These are phyloP conservation scores for Lagocephalus sceleratus DNA, from an alignment of 2,797 vertebrate genomes.

Conservation along the genomic window DNA sequence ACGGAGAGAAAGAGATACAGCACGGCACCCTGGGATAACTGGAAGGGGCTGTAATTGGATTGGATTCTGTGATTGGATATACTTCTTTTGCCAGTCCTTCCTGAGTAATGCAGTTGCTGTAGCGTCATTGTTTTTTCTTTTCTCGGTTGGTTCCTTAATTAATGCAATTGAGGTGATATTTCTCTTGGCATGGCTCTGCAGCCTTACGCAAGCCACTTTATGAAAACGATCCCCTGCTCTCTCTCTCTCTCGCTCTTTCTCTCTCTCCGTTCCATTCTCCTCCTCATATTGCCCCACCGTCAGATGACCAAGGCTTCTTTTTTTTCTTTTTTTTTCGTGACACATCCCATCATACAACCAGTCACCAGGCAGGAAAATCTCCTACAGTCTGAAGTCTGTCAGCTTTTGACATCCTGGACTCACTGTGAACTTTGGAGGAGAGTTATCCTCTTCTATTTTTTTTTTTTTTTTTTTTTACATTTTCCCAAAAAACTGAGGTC, in stretches of 20 bases:
- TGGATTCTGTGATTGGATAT: constrained; percentile 46
- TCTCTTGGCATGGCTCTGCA: constrained; percentile 76
- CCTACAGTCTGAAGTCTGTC: constrained; percentile 11
- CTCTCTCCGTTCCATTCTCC: constrained; percentile 21
- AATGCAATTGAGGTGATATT: constrained; percentile 82
- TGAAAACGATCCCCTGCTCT: constrained; percentile 71
- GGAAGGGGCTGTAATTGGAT: not conserved
- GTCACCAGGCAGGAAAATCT: constrained; percentile 1
- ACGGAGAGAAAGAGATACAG: constrained; percentile 33
- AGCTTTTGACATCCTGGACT: constrained; percentile 11
- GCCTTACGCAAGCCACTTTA: constrained; percentile 81
- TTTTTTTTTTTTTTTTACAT: constrained; percentile 29
- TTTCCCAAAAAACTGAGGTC: constrained; percentile 33
- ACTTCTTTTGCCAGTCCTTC: constrained; percentile 30
- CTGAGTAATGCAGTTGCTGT: constrained; percentile 53
- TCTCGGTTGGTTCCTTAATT: constrained; percentile 70
- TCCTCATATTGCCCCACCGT: constrained; percentile 33
- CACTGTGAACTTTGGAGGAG: constrained; percentile 10
- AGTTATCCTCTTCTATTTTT: too few relatives aligned
- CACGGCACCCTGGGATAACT: constrained; percentile 31
- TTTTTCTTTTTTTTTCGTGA: constrained; percentile 40
- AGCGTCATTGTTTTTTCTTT: constrained; percentile 68
- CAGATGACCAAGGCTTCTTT: constrained; percentile 46
- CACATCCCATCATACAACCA: constrained; percentile 13
- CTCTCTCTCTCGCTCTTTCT: constrained; percentile 1